Base-by-base conservation (phyloP, 2,113 vertebrate species). In the Asarcornis scutulata region DNA sequence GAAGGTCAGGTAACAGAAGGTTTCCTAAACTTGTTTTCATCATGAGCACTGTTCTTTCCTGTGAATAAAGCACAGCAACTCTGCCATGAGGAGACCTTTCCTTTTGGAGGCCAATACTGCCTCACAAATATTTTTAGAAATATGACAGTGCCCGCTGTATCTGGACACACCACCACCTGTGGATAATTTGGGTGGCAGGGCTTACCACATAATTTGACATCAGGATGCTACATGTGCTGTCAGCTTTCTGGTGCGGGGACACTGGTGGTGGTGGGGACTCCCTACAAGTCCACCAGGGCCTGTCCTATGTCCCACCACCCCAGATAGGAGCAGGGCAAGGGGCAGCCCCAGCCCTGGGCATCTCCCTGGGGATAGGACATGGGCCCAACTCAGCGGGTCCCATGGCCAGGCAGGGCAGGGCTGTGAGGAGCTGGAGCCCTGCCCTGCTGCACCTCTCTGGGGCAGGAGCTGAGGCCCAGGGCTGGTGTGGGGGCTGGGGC, bases 301-400 rank as follows among this genome's bases (percentile, higher is more conserved):
- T 46, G 52, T 34, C 42, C 50, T 23, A 52, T 31, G 27, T 26
- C 13, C 50, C 20, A 46, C 23, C 1, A 0, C 17, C 59, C 27
- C 32, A 77, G 18, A 11, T 22, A 53, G n/a, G 32, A 58, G 36
- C 1, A 11, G 18, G 18, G 3, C 31, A 50, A 8, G 55, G 9
- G 10, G 25, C 64, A 66, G 50, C 42, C 22, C 55, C 48, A 36
- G 46, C 5, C 40, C 34, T 4, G 4, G 11, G 21, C 26, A 74
- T 1, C 38, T 23, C 17, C 23, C 16, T 22, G 46, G 46, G 20
- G 46, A 48, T 21, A 17, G 32, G n/a, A 42, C 27, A 20, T 32
- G 48, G 11, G 23, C 20, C 22, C 2, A 0, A 46, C 15, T 52
- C 2, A 1, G 17, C 0, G 0, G 29, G 23, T 14, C 44, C 18